These are phyloP conservation scores for Teleopsis dalmanni DNA, from an alignment of 1,140 invertebrate genomes.

Conservation along the genomic window DNA sequence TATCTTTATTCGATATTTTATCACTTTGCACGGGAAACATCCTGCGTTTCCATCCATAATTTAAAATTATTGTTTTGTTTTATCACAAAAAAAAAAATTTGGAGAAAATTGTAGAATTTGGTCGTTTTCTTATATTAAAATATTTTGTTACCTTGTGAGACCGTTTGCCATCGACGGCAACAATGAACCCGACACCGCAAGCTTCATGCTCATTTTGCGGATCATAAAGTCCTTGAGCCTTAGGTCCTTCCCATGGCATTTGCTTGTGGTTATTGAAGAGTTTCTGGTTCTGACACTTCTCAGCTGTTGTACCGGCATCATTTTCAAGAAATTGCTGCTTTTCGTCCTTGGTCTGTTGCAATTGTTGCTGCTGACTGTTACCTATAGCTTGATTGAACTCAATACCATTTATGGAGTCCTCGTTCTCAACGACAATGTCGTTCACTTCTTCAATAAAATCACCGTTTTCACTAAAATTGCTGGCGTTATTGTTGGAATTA, in stretches of 20 bases:
- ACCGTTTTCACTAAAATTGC: slow-evolving; percentile 4
- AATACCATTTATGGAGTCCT: slow-evolving; percentile 1
- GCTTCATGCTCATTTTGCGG: slow-evolving; percentile 89
- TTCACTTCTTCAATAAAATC: background rate
- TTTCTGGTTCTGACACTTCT: too few relatives aligned
- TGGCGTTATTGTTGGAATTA: slow-evolving; percentile 12
- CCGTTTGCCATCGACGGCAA: slow-evolving; percentile 89
- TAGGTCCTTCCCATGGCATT: slow-evolving; percentile 55
- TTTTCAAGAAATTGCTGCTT: too few relatives aligned
- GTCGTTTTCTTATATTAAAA: background rate
- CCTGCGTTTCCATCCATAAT: too few relatives aligned
- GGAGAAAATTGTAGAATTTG: background rate
- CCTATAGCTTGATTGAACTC: slow-evolving; percentile 10
- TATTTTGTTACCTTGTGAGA: slow-evolving; percentile 73
- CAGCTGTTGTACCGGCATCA: background rate
- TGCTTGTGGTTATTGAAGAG: slow-evolving; percentile 16
- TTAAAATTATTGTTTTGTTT: too few relatives aligned
- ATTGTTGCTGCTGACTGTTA: too few relatives aligned
- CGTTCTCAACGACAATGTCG: background rate
- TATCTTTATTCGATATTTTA: too few relatives aligned
- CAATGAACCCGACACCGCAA: slow-evolving; percentile 98
- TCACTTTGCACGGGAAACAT: too few relatives aligned
- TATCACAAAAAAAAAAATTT: background rate
- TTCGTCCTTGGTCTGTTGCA: too few relatives aligned
- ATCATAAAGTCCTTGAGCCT: slow-evolving; percentile 84